Evolutionary conservation across 2,797 vertebrate genomes (phyloP), one percentile per base, ranked within the genome.

Genomic region (Rhadinocentrus ornatus): DNA sequence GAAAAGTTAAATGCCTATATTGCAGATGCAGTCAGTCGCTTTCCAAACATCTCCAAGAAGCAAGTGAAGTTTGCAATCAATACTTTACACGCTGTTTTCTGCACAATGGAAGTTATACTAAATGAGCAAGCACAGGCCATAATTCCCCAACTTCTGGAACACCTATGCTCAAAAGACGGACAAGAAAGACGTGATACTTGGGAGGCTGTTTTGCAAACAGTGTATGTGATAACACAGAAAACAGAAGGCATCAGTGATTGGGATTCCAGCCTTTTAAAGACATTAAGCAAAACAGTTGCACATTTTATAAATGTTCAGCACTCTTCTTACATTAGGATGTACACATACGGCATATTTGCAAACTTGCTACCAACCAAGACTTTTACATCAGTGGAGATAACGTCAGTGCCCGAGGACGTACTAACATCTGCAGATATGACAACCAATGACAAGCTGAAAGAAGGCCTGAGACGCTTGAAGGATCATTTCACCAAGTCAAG

Each of bases 191-290:
- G 0, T 32, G 13, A 53, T 7, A 0, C 0, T 0, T 1, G 3
- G 0, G 1, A 6, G 3, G 0, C 1, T 15, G 22, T 83, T 50
- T 0, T 90, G 0, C 6, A 22, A 57, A 61, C 69, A 44, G 54
- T 91, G 0, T 85, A 77, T 76, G 66, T 86, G 12, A 73, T 86
- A 46, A 86, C 86, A 57, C 85, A 91, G 58, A 93, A 92, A 75
- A 81, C 75, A 29, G 74, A 77, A 39, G 27, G 29, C 1, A 83
- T 20, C 63, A 0, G 63, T 53, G 24, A 11, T 53, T 85, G 82
- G 73, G 13, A 77, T 32, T 3, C 6, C 0, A 11, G 2, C 3
- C 65, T 91, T 1, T 37, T 71, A 0, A 0, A 80, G 16, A 46
- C 54, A 0, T 39, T 91, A 18, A 79, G 78, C 31, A 50, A 58